Base-by-base conservation (phyloP, 2,797 vertebrate species). In the Lepidocolaptes lacrymiger region DNA sequence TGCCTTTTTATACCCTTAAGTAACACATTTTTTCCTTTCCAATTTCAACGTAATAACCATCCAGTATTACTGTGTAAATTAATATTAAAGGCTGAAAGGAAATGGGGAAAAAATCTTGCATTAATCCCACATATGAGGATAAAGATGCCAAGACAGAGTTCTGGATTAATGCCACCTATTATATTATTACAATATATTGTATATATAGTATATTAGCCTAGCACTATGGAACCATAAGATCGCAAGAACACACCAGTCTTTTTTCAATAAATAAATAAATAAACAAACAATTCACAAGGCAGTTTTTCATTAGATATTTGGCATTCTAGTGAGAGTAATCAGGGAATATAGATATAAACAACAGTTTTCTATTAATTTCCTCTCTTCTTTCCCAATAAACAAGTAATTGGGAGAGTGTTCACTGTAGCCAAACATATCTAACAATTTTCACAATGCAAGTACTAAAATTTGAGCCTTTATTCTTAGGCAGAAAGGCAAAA, bases 301-400 rank as follows among this genome's bases (percentile, higher is more conserved):
- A 81, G 64, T 91, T 92, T 74, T 94, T 96, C 92, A 91, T 92
- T 43, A 84, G 79, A 14, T 80, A 83, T 75, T 62, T 95, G 81
- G 92, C 85, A 94, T 22, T 71, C 59, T 43, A 67, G 27, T 34
- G 55, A 84, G 37, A 48, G 46, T 44, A 89, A 94, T 74, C 30
- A 84, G 32, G 27, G 49, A 89, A 91, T 67, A 90, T 43, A 75
- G 63, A 89, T 37, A 62, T 34, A 91, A 94, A 83, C 75, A 91
- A 46, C 34, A 71, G 24, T 28, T 78, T 92, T 77, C 56, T 85
- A 56, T 79, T 80, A 12, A 46, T 85, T 49, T 24, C 22, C 26
- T 56, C 59, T 58, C 10, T 27, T 82, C 41, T 77, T 61, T 71
- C 43, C 36, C 64, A 62, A 44, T 27, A 80, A 88, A 89, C 2